Conservation (phyloP, 2,888 invertebrate species). For the Agrochola lota region DNA sequence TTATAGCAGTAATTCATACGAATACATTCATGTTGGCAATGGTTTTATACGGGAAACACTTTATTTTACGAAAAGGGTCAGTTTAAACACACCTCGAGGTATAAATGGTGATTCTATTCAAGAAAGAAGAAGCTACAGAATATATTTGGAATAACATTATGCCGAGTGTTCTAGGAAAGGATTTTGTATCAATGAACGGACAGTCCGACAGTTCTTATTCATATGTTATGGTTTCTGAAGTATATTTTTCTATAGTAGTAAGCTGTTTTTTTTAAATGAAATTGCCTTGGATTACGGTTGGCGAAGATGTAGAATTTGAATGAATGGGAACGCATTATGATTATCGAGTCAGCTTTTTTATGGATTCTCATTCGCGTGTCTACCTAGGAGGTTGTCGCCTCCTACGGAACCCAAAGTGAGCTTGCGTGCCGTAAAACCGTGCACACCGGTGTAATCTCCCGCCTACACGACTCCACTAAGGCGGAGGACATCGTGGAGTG, state of each 20-base stretch:
- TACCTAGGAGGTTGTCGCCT: too few species aligned
- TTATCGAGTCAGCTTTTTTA: not conserved
- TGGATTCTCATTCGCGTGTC: too few species aligned
- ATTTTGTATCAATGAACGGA: slow-evolving; percentile 80
- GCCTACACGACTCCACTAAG: too few species aligned
- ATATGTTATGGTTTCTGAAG: slow-evolving; percentile 53
- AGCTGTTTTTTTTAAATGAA: slow-evolving; percentile 23
- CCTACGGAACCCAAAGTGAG: too few species aligned
- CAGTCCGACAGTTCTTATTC: slow-evolving; percentile 67
- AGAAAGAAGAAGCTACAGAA: slow-evolving; percentile 75
- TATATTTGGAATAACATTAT: slow-evolving; percentile 83
- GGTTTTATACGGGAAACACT: slow-evolving; percentile 62
- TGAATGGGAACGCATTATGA: not conserved
- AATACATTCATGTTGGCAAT: slow-evolving; percentile 60
- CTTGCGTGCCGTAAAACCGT: too few species aligned
- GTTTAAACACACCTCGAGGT: slow-evolving; percentile 69
- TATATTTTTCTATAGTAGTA: slow-evolving; percentile 31
- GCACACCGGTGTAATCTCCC: too few species aligned
- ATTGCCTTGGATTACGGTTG: not conserved
- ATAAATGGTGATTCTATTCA: slow-evolving; percentile 81
- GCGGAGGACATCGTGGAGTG: too few species aligned
- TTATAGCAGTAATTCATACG: slow-evolving; percentile 51
- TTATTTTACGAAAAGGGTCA: slow-evolving; percentile 70
- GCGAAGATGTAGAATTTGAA: slow-evolving; percentile 26
- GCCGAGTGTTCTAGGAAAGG: slow-evolving; percentile 79